Evolutionary conservation across 2,797 vertebrate species (phyloP), one percentile per base, ranked within the genome.

Genomic region (Rhynchotus rufescens): DNA sequence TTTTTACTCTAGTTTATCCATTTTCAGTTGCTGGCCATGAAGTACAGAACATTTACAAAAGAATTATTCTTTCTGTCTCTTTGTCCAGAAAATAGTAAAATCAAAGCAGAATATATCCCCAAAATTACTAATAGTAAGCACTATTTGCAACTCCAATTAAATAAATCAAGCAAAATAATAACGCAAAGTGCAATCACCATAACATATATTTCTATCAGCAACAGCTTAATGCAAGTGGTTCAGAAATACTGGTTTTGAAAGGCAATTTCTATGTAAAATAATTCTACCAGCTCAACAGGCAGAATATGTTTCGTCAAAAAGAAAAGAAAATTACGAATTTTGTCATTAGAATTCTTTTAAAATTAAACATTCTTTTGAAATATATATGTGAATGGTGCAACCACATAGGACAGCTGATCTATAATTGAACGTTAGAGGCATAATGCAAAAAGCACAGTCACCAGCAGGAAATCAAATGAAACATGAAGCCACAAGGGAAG

Each of bases 81-180:
- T 40, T 9, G 14, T 49, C 49, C 67, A 78, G 59, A 61, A 93
- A 64, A 86, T 34, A 49, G 7, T 15, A 86, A 47, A 69, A 93
- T 15, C 5, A 36, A 40, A 93, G 25, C 89, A 64, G 86, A 90
- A 90, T 93, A 22, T 20, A 51, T 47, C 36, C 85, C 72, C 59
- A 62, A 78, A 89, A 92, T 66, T 73, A 86, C 38, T 91, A 51
- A 36, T 66, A 92, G 81, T 60, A 80, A 84, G 54, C 19, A 82
- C 44, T 93, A 83, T 91, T 94, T 80, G 60, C 52, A 92, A 52
- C 8, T 80, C 72, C 68, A 32, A 59, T 79, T 36, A 80, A 79
- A 64, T 81, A 88, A 67, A 60, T 4, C 11, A 91, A 86, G 34
- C 28, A 76, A 94, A 94, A 88, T 40, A 4, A 4, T 42, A 91